Base-by-base conservation (phyloP, 2,797 vertebrate species). In the Austrolebias charrua region DNA sequence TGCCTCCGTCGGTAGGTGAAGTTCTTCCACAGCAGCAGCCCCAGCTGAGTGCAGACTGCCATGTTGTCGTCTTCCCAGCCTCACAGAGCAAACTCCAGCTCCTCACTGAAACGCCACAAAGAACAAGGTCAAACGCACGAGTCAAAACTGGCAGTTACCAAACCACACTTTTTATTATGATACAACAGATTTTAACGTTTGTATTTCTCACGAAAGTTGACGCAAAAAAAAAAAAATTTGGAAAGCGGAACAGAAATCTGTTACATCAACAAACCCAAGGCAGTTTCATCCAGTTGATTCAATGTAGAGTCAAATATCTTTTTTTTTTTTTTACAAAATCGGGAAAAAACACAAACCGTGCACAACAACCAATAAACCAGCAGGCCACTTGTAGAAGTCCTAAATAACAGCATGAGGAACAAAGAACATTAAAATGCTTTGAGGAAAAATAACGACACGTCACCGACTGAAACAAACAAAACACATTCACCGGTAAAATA, bases 11-110 rank as follows among this genome's bases (percentile, higher is more conserved):
- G 85, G 84, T 92, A 98, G 4, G 97, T 98, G 82, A 99, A 95
- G 87, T 99, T 99, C 89, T 99, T 99, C 98, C 98, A 99, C 1
- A 99, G 93, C 80, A 99, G 91, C 88, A 99, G 88, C 59, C 95
- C 94, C 89, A 99, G 83, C 82, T 99, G 98, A 3, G 96, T 93
- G 93, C 93, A 96, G 85, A 94, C 92, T 54, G 94, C 89, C 96
- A 98, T 99, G 84, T 85, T 90, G 58, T 73, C 74, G 89, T 90
- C 81, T 83, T 79, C 84, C 80, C 78, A 72, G 76, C 81, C 83
- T 71, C 83, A 76, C 74, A 68, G 86, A 87, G 88, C 40, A 19
- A 66, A 55, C 76, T 79, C 60, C 76, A 52, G 81, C 80, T 86
- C 86, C 85, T 87, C 69, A 73, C 90, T 91, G 50, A 73, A n/a